These are phyloP conservation scores for Theodoxus fluviatilis DNA, from an alignment of 2,888 invertebrate species.

Conservation along the genomic window DNA sequence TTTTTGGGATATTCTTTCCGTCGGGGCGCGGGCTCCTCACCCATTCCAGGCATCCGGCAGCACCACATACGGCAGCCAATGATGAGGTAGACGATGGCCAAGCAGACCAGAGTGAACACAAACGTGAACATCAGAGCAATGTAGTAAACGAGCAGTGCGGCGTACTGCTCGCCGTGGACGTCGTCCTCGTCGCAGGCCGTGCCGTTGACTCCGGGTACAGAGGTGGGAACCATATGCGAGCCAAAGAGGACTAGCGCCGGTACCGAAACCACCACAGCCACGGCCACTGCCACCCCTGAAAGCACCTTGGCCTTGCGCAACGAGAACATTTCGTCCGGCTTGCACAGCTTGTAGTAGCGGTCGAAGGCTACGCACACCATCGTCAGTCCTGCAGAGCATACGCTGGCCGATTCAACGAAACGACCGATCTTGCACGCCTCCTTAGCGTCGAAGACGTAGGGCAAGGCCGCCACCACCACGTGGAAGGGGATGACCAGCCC, in stretches of 20 bases:
- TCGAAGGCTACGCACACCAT: constrained; percentile 53
- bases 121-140: constrained; percentile 41
- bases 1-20: too few species aligned
- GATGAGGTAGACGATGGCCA: constrained; percentile 44
- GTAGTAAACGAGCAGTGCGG: constrained; percentile 43
- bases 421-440: constrained; percentile 47
- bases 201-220: constrained; percentile 35
- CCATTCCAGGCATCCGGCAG: too few species aligned
- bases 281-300: constrained; percentile 43
- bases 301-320: constrained; percentile 45
- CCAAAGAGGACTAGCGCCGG: constrained; percentile 47
- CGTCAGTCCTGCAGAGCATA: too few species aligned
- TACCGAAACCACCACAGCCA: constrained; percentile 41
- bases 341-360: constrained; percentile 55
- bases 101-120: constrained; percentile 40
- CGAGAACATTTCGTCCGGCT: constrained; percentile 45
- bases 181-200: constrained; percentile 51
- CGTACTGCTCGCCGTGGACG: constrained; percentile 37
- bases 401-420: too few species aligned
- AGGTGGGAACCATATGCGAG: constrained; percentile 39
- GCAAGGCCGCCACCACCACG: constrained; percentile 47
- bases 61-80: too few species aligned
- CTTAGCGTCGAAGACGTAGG: constrained; percentile 49
- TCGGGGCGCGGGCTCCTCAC: too few species aligned
- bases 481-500: constrained; percentile 50